A percentile compares a stretch with the other conserved stretches of the same genome.
phyloP scores from a whole-genome alignment of 2,888 invertebrate species.

The Tenthredo notha region DNA sequence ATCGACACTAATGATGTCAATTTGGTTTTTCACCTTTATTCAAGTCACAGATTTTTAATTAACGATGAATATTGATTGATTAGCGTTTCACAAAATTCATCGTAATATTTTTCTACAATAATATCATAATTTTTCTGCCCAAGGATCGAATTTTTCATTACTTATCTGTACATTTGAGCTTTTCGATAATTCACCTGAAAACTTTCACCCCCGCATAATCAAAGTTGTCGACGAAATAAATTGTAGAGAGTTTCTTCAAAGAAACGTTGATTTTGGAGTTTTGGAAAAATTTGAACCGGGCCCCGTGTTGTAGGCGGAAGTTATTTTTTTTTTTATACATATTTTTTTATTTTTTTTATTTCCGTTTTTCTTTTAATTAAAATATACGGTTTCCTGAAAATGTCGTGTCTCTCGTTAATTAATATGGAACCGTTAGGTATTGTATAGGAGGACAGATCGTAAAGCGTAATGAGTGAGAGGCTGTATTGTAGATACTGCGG shows the following conservation, averaged over 20 bases:
- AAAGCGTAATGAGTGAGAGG: slow-evolving; percentile 44
- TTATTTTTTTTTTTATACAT: slow-evolving; percentile 43
- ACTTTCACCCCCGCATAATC: neutral
- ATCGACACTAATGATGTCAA: slow-evolving; percentile 3
- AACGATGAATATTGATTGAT: neutral
- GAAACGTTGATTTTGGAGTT: neutral
- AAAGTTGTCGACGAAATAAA: neutral
- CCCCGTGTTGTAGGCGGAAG: neutral
- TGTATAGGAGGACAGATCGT: slow-evolving; percentile 44
- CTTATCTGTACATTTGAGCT: neutral
- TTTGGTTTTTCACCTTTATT: neutral
- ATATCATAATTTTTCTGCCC: neutral
- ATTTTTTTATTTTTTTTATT: slow-evolving; percentile 10
- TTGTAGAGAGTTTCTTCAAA: neutral
- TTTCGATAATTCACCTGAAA: neutral
- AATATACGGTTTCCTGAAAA: slow-evolving; percentile 39
- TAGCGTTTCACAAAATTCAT: neutral
- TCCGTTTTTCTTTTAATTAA: slow-evolving; percentile 44
- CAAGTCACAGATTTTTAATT: neutral
- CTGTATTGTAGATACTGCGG: slow-evolving; percentile 14
- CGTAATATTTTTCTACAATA: neutral
- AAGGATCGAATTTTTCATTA: neutral
- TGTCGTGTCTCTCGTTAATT: slow-evolving; percentile 30
- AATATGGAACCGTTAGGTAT: slow-evolving; percentile 20
- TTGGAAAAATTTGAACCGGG: neutral